Evolutionary conservation across 1,140 invertebrate species (phyloP), one percentile per base, ranked within the genome.

Genomic region (Temnothorax curvispinosus): DNA sequence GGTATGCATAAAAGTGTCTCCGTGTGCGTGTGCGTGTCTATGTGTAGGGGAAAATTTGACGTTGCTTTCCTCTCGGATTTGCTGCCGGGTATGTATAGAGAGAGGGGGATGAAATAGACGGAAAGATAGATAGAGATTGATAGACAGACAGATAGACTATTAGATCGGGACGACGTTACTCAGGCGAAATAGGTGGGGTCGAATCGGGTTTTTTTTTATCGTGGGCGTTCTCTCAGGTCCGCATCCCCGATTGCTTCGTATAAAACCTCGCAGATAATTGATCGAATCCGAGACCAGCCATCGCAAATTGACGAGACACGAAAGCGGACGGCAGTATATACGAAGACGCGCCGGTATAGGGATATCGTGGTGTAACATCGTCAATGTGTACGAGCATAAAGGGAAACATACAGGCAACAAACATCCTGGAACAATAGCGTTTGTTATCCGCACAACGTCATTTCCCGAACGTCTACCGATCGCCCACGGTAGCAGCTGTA

Each of bases 341-440:
- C 21, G 71, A 56, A 62, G 82, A 78, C 74, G 86, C 78, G 65
- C 85, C 87, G 72, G 50, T 56, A 27, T 56, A 27, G 60, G 27
- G 60, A n/a, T 89, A 64, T 69, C 84, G 50, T 52, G 64, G 60
- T 52, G 65, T 74, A 74, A 90, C 89, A 90, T 74, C 60, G 65
- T 89, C 84, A 89, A 89, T 84, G 85, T 89, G 88, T 84, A 84
- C 69, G 84, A 91, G 90, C 81, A 93, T 71, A 91, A 87, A 89
- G 89, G 92, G 90, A 82, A 88, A 94, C 92, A 94, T 64, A 94
- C 93, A 94, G 89, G 93, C 94, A 94, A 94, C 93, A 94, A 93
- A 88, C 91, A 94, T 93, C 91, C 87, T 90, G 87, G 85, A 93
- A 93, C 91, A 94, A 87, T 88, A 92, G 87, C 90, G 89, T 87